Evolutionary conservation across 2,888 invertebrate species (phyloP).

Genomic region (Heliconius aoede): DNA sequence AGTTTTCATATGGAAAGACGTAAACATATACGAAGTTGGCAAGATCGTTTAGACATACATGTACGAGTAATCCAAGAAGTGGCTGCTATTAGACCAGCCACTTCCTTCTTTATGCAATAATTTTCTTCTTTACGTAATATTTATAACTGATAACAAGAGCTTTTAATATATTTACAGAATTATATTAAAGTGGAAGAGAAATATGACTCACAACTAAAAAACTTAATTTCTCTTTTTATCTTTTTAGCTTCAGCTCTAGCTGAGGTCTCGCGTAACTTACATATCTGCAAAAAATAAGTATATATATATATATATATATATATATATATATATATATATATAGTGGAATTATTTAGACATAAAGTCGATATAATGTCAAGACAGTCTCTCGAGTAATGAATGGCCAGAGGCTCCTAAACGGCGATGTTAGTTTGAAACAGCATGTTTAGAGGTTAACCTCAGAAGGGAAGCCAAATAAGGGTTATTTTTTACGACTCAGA

Average conservation of each 20-base stretch:
- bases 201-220: not conserved
- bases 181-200: not conserved
- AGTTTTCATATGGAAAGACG: constrained; percentile 2
- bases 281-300: no score
- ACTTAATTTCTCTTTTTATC: not conserved
- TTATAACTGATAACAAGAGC: no score
- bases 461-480: constrained; percentile 1
- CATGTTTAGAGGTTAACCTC: constrained; percentile 4
- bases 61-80: no score
- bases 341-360: not conserved
- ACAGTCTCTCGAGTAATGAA: constrained; percentile 11
- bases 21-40: not conserved
- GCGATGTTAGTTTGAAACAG: not conserved
- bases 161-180: no score
- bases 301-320: not conserved
- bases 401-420: constrained; percentile 1
- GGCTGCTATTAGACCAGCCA: no score
- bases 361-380: not conserved
- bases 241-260: not conserved
- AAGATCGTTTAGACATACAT: not conserved
- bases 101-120: no score
- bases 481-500: constrained; percentile 1
- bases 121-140: no score
- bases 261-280: not conserved
- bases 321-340: not conserved